A percentile compares a stretch with the other conserved stretches of the same genome.
These are phyloP conservation scores for Coenonympha glycerion DNA, from an alignment of 2,888 invertebrate genomes.

Conservation along the genomic window DNA sequence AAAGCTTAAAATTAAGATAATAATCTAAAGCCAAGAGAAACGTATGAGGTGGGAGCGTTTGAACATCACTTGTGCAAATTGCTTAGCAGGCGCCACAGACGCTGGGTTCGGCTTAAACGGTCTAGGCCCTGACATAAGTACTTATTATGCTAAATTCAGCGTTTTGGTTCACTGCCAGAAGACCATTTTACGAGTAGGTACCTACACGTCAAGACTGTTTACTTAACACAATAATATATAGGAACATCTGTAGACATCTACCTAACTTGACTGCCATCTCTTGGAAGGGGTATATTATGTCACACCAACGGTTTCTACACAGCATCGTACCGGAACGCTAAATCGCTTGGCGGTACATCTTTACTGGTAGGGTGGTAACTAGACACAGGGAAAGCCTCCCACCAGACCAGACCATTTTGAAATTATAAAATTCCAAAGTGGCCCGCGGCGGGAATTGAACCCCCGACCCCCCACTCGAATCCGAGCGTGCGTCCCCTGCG, in stretches of 20 bases:
- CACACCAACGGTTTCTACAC: too few species aligned
- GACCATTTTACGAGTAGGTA: constrained; percentile 32
- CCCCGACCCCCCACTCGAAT: too few species aligned
- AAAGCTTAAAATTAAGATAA: constrained; percentile 23
- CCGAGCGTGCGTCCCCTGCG: too few species aligned
- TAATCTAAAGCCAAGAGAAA: constrained; percentile 26
- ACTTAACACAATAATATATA: background rate
- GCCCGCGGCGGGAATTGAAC: too few species aligned
- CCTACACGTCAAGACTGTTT: background rate
- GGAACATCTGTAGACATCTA: background rate
- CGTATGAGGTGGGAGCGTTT: constrained; percentile 26
- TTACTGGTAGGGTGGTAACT: too few species aligned
- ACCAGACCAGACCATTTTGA: too few species aligned
- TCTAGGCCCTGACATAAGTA: constrained; percentile 58
- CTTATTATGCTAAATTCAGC: constrained; percentile 66
- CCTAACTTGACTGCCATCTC: too few species aligned
- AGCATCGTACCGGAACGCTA: too few species aligned
- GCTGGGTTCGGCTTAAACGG: constrained; percentile 41
- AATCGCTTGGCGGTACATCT: too few species aligned
- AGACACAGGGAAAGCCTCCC: too few species aligned
- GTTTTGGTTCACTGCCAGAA: constrained; percentile 70
- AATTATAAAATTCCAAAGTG: too few species aligned
- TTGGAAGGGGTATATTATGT: too few species aligned
- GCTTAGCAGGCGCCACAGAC: constrained; percentile 53
- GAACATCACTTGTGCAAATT: constrained; percentile 48